Evolutionary conservation across 2,888 invertebrate genomes (phyloP).

Genomic region (Sinopyrophorus schimmeli): DNA sequence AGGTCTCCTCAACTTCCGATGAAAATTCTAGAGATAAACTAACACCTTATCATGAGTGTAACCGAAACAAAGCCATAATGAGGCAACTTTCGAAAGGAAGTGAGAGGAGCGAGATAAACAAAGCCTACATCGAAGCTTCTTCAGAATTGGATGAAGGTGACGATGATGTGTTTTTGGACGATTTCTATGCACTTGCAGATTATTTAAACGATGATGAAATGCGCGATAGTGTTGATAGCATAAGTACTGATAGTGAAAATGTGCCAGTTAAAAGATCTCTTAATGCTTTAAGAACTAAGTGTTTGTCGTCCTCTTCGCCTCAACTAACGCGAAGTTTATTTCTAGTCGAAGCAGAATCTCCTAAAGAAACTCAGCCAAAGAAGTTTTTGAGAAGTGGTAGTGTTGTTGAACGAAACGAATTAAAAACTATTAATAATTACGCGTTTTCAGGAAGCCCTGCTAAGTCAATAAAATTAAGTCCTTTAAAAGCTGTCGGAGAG

Average conservation of each 20-base stretch:
- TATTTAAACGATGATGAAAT: constrained; percentile 27
- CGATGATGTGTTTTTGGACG: constrained; percentile 47
- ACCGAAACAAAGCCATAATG: constrained; percentile 25
- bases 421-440: constrained; percentile 4
- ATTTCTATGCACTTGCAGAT: constrained; percentile 37
- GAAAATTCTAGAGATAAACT: constrained; percentile 40
- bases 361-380: constrained; percentile 6
- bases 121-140: constrained; percentile 24
- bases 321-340: constrained; percentile 47
- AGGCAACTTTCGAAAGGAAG: constrained; percentile 18
- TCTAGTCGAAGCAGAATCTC: constrained; percentile 43
- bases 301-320: constrained; percentile 47
- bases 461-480: constrained; percentile 50
- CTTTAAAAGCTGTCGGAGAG: constrained; percentile 55
- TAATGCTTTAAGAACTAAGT: constrained; percentile 28
- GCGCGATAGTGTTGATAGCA: constrained; percentile 25
- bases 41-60: constrained; percentile 35
- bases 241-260: constrained; percentile 8
- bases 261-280: constrained; percentile 14
- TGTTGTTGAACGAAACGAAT: constrained; percentile 10
- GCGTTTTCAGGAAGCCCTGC: constrained; percentile 43
- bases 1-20: constrained; percentile 55
- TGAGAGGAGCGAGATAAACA: constrained; percentile 28
- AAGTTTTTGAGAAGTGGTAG: constrained; percentile 16
- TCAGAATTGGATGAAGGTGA: constrained; percentile 37